A percentile compares a stretch with the other conserved stretches of the same genome.
phyloP scores from a whole-genome alignment of 92 coral and sea anemone genomes.

The Parazoanthus darwini region DNA sequence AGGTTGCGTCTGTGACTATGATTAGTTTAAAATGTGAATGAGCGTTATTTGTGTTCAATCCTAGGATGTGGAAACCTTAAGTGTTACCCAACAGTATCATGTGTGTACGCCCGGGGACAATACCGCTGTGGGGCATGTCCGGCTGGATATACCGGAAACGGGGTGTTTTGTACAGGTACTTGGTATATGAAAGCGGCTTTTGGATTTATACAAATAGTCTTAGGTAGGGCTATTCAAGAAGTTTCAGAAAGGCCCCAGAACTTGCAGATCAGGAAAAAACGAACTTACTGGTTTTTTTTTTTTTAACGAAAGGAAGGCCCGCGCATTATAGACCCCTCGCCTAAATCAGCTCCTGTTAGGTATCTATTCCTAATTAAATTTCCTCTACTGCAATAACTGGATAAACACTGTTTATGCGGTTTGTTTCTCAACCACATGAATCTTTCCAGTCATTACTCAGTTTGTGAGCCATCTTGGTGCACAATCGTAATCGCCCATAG shows the following conservation, averaged over 20 bases:
- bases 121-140: constrained; percentile 83
- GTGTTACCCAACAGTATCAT: constrained; percentile 72
- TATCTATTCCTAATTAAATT: too few relatives aligned
- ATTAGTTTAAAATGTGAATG: background rate
- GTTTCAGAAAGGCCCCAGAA: too few relatives aligned
- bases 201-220: background rate
- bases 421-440: too few relatives aligned
- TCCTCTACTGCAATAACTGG: too few relatives aligned
- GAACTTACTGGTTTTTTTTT: too few relatives aligned
- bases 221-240: too few relatives aligned
- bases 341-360: too few relatives aligned
- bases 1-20: background rate
- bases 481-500: background rate
- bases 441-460: too few relatives aligned
- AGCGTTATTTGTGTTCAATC: background rate
- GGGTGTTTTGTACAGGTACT: constrained; percentile 73
- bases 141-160: constrained; percentile 77
- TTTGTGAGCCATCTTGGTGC: background rate
- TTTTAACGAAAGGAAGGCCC: too few relatives aligned
- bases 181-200: background rate
- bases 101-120: constrained; percentile 51
- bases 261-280: too few relatives aligned
- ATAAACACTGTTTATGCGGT: too few relatives aligned
- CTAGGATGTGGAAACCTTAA: constrained; percentile 50
- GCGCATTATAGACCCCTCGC: too few relatives aligned